These are phyloP conservation scores for Heliconius aoede DNA, from an alignment of 2,888 invertebrate genomes.

Conservation along the genomic window DNA sequence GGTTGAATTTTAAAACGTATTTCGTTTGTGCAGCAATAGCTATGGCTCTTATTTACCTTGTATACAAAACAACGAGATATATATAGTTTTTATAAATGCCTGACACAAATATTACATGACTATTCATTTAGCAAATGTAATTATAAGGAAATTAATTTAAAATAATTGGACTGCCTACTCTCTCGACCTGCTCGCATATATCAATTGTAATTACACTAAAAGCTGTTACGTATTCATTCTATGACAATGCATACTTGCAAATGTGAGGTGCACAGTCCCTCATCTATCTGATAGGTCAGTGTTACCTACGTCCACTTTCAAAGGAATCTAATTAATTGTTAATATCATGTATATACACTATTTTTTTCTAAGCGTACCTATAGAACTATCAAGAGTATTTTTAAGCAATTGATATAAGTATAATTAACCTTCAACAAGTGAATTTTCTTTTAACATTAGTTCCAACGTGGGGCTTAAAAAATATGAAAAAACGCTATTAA, in stretches of 20 bases:
- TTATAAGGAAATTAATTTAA: neutral
- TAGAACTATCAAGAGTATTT: too few relatives aligned
- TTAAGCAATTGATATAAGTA: too few relatives aligned
- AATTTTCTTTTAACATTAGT: too few relatives aligned
- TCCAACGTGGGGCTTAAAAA: too few relatives aligned
- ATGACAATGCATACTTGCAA: slow-evolving; percentile 4
- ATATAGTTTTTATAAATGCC: neutral
- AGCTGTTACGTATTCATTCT: slow-evolving; percentile 9
- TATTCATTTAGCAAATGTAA: neutral
- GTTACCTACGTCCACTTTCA: neutral
- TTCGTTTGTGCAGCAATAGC: neutral
- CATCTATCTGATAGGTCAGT: neutral
- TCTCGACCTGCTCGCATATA: slow-evolving; percentile 2
- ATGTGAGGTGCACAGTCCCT: neutral
- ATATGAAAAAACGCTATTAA: slow-evolving; percentile 38
- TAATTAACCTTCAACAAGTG: too few relatives aligned
- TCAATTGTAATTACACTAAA: slow-evolving; percentile 22
- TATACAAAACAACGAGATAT: slow-evolving; percentile 3
- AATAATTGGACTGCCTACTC: neutral
- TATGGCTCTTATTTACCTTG: neutral
- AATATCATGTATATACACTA: neutral
- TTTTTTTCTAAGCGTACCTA: too few relatives aligned
- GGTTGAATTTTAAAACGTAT: neutral
- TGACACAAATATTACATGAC: slow-evolving; percentile 3
- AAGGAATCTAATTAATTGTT: neutral